Percentiles rank a stretch among this genome's conserved stretches.
Evolutionary conservation across 2,888 invertebrate genomes (phyloP).

Genomic region (Nemotelus nigrinus): DNA sequence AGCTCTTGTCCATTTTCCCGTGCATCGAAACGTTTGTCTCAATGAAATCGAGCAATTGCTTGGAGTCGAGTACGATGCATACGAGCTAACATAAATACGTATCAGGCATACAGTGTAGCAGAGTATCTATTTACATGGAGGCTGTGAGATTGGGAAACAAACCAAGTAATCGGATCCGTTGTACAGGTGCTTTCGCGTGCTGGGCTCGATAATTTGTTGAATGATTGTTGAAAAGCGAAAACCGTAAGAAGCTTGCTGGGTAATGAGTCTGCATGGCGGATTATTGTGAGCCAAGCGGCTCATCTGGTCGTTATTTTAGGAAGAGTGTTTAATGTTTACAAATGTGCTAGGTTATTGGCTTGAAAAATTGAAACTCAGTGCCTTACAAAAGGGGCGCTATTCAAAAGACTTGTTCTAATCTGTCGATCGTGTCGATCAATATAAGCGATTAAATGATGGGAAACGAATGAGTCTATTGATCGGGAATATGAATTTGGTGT

Average conservation of each 20-base stretch:
- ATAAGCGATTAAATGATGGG: too few species aligned
- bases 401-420: not conserved
- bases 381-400: not conserved
- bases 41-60: constrained; percentile 21
- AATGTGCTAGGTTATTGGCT: not conserved
- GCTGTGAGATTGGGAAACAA: not conserved
- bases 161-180: not conserved
- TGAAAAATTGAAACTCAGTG: constrained; percentile 2
- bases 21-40: constrained; percentile 4
- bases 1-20: not conserved
- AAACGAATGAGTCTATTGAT: too few species aligned
- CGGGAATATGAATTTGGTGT: too few species aligned
- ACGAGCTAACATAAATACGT: not conserved
- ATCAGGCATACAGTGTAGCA: not conserved
- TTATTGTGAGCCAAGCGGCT: not conserved
- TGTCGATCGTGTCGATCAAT: constrained; percentile 1
- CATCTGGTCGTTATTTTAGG: not conserved
- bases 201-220: constrained; percentile 33
- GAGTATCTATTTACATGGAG: not conserved
- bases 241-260: not conserved
- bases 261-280: not conserved
- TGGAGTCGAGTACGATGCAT: not conserved
- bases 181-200: constrained; percentile 32
- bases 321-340: not conserved
- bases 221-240: constrained; percentile 28